A percentile compares a stretch with the other conserved stretches of the same genome.
Conservation (phyloP, 2,113 vertebrate genomes). For the Limanda limanda region DNA sequence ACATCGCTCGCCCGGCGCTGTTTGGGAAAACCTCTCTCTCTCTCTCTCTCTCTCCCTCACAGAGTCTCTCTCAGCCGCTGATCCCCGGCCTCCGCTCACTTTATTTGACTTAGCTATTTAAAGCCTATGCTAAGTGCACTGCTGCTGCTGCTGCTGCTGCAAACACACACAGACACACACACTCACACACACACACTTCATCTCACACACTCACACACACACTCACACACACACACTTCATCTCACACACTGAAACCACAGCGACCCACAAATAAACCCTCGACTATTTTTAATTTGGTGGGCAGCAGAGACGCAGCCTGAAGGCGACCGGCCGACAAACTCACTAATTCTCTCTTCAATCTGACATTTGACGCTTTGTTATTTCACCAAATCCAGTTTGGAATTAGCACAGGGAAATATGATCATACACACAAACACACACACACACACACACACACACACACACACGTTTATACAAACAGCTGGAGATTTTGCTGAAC, state of each 20-base stretch:
- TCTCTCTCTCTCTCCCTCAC: too few relatives aligned
- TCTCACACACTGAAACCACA: conserved; percentile 68
- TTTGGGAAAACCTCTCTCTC: too few relatives aligned
- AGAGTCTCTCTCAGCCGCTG: conserved; percentile 73
- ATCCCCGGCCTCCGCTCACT: conserved; percentile 71
- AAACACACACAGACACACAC: conserved; percentile 53
- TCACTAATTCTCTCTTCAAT: conserved; percentile 14
- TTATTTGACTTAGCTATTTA: conserved; percentile 81
- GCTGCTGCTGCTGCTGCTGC: conserved; percentile 50
- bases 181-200: conserved; percentile 66
- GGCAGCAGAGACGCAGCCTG: conserved; percentile 43
- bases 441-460: not conserved
- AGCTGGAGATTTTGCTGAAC: too few relatives aligned
- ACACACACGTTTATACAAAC: too few relatives aligned
- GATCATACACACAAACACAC: not conserved
- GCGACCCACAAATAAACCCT: conserved; percentile 67
- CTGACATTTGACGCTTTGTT: conserved; percentile 23
- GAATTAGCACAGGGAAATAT: not conserved
- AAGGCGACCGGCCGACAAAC: conserved; percentile 8
- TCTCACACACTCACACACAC: conserved; percentile 68
- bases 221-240: conserved; percentile 66
- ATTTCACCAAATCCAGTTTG: not conserved
- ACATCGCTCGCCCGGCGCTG: conserved; percentile 71
- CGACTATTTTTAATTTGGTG: conserved; percentile 72
- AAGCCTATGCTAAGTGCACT: conserved; percentile 69